Evolutionary conservation across 2,888 invertebrate species (phyloP).

Genomic region (Drosophila maculinotata): DNA sequence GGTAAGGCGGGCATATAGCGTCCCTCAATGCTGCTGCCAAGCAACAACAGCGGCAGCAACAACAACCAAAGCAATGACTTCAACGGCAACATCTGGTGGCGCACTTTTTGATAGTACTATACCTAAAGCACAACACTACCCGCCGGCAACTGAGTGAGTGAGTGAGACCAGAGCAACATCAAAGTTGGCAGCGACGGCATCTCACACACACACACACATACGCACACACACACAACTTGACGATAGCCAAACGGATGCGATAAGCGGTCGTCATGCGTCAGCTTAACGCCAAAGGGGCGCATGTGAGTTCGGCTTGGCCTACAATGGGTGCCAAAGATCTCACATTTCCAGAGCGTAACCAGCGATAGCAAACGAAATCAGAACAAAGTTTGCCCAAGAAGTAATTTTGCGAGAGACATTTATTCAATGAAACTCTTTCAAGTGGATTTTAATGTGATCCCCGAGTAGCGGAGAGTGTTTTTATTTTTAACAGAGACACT

Average conservation of each 20-base stretch:
- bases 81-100: slow-evolving; percentile 34
- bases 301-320: slow-evolving; percentile 7
- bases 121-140: slow-evolving; percentile 16
- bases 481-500: too few relatives aligned
- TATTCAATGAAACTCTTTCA: not conserved
- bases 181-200: slow-evolving; percentile 26
- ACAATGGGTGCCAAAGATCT: slow-evolving; percentile 23
- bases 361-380: not conserved
- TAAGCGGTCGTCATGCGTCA: slow-evolving; percentile 37
- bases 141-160: slow-evolving; percentile 46
- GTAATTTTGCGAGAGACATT: not conserved
- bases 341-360: slow-evolving; percentile 8
- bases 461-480: too few relatives aligned
- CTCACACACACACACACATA: slow-evolving; percentile 12
- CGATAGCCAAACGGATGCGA: slow-evolving; percentile 45
- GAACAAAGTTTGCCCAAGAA: not conserved
- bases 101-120: slow-evolving; percentile 10
- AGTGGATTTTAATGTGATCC: too few relatives aligned
- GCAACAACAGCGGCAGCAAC: slow-evolving; percentile 31
- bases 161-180: slow-evolving; percentile 21
- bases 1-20: slow-evolving; percentile 46
- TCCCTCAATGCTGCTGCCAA: slow-evolving; percentile 22
- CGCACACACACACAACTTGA: slow-evolving; percentile 8
- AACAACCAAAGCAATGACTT: slow-evolving; percentile 29
- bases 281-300: slow-evolving; percentile 11